A percentile compares a stretch with the other conserved stretches of the same genome.
Evolutionary conservation across 2,888 invertebrate species (phyloP).

Genomic region (Hedychridium roseum): DNA sequence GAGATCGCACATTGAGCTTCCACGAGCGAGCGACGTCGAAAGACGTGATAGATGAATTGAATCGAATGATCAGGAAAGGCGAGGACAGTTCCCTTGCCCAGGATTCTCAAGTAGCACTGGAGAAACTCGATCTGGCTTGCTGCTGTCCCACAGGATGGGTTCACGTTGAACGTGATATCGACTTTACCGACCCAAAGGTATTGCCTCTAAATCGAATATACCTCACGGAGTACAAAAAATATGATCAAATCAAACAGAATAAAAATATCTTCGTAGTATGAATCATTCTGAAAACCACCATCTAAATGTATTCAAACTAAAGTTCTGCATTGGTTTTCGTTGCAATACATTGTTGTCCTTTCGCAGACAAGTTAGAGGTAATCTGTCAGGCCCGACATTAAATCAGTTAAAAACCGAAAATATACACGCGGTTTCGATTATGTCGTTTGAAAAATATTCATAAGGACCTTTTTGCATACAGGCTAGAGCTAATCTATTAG

Average conservation of each 20-base stretch:
- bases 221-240: too few relatives aligned
- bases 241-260: too few relatives aligned
- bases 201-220: neutral
- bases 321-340: too few relatives aligned
- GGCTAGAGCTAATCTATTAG: constrained; percentile 79
- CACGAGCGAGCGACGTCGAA: constrained; percentile 79
- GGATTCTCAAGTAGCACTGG: constrained; percentile 49
- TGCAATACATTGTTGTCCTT: too few relatives aligned
- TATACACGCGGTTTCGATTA: too few relatives aligned
- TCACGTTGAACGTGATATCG: constrained; percentile 79
- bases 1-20: constrained; percentile 71
- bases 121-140: constrained; percentile 70
- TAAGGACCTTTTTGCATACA: constrained; percentile 61
- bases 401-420: too few relatives aligned
- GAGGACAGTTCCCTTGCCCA: constrained; percentile 61
- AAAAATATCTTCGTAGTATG: too few relatives aligned
- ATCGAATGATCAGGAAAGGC: constrained; percentile 71
- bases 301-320: too few relatives aligned
- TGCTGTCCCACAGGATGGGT: constrained; percentile 82
- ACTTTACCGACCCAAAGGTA: constrained; percentile 82
- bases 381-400: too few relatives aligned
- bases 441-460: too few relatives aligned
- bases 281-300: too few relatives aligned
- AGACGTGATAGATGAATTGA: constrained; percentile 79
- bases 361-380: too few relatives aligned